Evolutionary conservation across 1,140 invertebrate genomes (phyloP), one percentile per base, ranked within the genome.

Genomic region (Cydia fagiglandana): DNA sequence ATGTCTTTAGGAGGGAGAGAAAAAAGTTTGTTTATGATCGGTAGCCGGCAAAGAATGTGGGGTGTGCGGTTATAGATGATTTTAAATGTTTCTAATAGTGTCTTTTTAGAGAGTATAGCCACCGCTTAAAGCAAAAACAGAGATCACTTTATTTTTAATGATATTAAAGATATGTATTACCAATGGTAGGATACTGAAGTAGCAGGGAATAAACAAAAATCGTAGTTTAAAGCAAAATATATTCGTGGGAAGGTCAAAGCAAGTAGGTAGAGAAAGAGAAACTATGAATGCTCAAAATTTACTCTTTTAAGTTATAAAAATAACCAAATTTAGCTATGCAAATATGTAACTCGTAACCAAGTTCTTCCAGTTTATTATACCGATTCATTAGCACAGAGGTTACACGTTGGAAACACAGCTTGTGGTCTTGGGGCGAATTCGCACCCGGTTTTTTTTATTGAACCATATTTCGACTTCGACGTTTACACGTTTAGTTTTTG

Each of bases 1-100:
- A 74, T 84, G 81, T 80, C 75, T 75, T 34, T 41, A 20, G 50
- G 56, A 73, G 79, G 80, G 79, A 80, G 81, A 76, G 81, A 83
- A 81, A 83, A 82, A 80, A 80, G 66, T 77, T 83, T 81, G 80
- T 87, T 85, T 87, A 85, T 84, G 78, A 75, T 76, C 66, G 66
- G 66, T 70, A 70, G 66, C 66, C 12, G 9, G 38, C 34, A 13
- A 41, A 70, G 66, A 70, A 70, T 70, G 66, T 70, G 66, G 66
- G 66, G 66, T 45, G 56, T 2, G 45, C 2, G 56, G 56, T 70
- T 41, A 70, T 70, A 38, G 66, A 70, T 70, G 66, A 6, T 41
- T 70, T 70, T 38, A 70, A 70, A 70, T 41, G 30, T 17, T 70
- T 70, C 66, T 70, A 70, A 70, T 70, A 38, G 66, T 41, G 1